A percentile compares a stretch with the other conserved stretches of the same genome.
phyloP scores from a whole-genome alignment of 2,113 vertebrate species.

The Tautogolabrus adspersus region DNA sequence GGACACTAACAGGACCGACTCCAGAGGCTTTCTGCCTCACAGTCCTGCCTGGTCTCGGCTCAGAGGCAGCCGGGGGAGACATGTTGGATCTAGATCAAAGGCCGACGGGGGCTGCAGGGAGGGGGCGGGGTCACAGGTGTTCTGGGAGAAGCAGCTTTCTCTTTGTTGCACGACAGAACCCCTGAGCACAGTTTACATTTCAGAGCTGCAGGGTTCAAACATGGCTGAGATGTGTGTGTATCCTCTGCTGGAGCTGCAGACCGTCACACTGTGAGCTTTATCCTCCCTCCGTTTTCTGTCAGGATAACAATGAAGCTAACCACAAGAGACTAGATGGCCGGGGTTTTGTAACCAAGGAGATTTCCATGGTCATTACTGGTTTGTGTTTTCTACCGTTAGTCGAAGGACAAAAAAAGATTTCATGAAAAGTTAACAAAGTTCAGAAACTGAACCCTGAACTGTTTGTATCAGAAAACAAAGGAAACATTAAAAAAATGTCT shows the following conservation, averaged over 20 bases:
- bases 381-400: not conserved
- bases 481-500: no score
- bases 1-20: not conserved
- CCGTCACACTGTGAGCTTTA: not conserved
- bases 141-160: not conserved
- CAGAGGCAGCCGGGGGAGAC: conserved; percentile 2
- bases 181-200: conserved; percentile 41
- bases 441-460: no score
- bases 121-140: conserved; percentile 21
- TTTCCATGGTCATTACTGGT: not conserved
- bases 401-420: not conserved
- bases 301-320: not conserved
- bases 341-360: not conserved
- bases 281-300: not conserved
- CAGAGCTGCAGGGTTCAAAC: conserved; percentile 36
- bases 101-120: not conserved
- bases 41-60: conserved; percentile 9
- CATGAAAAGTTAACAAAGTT: not conserved
- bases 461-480: not conserved
- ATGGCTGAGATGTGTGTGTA: conserved; percentile 4
- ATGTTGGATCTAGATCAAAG: conserved; percentile 41
- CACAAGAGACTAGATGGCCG: not conserved
- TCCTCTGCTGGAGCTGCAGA: conserved; percentile 17
- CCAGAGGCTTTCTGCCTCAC: not conserved
- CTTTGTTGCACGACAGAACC: conserved; percentile 23